Conservation (phyloP, 1,140 invertebrate species). For the Drosophila eugracilis region DNA sequence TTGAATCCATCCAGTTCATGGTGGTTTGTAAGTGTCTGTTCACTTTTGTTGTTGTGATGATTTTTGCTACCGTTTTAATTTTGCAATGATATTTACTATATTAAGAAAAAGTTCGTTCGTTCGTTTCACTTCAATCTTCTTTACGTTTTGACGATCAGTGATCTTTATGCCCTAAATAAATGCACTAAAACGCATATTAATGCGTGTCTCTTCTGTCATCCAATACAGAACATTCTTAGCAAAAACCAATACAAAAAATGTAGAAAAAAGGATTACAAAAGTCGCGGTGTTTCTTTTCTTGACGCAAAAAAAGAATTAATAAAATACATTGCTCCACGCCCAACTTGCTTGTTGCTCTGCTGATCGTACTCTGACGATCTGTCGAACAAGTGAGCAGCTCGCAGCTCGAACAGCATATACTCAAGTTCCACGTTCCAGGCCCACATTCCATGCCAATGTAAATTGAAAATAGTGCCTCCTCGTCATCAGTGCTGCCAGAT, state of each 20-base stretch:
- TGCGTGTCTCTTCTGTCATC: slow-evolving; percentile 44
- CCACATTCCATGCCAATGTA: no score
- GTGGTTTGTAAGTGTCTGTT: not conserved
- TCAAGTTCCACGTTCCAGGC: not conserved
- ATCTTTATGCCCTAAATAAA: slow-evolving; percentile 29
- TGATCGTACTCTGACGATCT: not conserved
- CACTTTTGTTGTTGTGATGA: not conserved
- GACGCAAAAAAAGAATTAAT: slow-evolving; percentile 2
- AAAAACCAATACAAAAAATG: slow-evolving; percentile 33
- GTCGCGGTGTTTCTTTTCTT: no score
- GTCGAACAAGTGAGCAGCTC: no score
- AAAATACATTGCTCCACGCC: not conserved
- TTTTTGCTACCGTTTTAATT: slow-evolving; percentile 14
- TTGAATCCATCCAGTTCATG: not conserved
- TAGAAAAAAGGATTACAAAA: slow-evolving; percentile 7
- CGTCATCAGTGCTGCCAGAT: no score
- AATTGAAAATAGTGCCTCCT: no score
- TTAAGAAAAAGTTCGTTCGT: no score
- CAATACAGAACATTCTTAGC: slow-evolving; percentile 52
- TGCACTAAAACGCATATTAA: slow-evolving; percentile 66
- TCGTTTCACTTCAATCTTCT: not conserved
- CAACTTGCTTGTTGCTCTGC: slow-evolving; percentile 12
- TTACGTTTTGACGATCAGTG: not conserved
- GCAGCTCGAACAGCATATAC: no score
- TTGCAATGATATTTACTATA: slow-evolving; percentile 3